Evolutionary conservation across 2,113 vertebrate genomes (phyloP), one percentile per base, ranked within the genome.

Genomic region (Rhinolophus sinicus): DNA sequence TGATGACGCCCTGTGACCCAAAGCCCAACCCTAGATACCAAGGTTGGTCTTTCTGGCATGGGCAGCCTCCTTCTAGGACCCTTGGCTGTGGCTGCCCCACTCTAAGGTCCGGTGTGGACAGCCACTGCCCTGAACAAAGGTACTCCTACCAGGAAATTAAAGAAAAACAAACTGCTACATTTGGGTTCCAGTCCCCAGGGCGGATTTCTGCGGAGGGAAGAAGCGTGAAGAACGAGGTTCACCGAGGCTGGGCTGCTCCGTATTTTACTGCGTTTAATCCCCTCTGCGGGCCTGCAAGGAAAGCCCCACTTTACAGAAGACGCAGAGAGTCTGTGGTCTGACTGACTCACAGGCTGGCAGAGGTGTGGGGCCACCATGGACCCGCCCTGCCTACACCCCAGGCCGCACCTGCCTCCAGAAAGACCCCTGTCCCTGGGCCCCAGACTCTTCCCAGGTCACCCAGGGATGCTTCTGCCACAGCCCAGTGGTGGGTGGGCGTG

Each of bases 1-100:
- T 3, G 58, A 10, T 5, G 0, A 40, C 28, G 8, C 28, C 12
- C 2, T 0, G 8, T 0, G 18, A 87, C 47, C 44, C 24, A 11
- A n/a, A 80, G 38, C 28, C 44, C 44, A 4, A 8, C 22, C 19
- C 40, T 56, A 14, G 38, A 5, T 72, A 13, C 22, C 28, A 14
- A 2, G 8, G 1, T 2, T 5, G 1, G 14, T 9, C 54, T 40
- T 72, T 56, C 21, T 80, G 11, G 8, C 22, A 52, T 6, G 21
- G 8, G 40, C 40, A 40, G 33, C 67, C 11, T 21, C 19, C 8
- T 3, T 28, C 18, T 33, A 30, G 28, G 33, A 33, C 38, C 18
- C 3, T 18, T 24, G 60, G 16, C 10, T 67, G 10, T 69, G 6
- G 8, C 38, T 5, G 10, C 40, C 40, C 40, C 56, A 44, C 4